phyloP scores from a whole-genome alignment of 2,888 invertebrate species.

The Myopa tessellatipennis region DNA sequence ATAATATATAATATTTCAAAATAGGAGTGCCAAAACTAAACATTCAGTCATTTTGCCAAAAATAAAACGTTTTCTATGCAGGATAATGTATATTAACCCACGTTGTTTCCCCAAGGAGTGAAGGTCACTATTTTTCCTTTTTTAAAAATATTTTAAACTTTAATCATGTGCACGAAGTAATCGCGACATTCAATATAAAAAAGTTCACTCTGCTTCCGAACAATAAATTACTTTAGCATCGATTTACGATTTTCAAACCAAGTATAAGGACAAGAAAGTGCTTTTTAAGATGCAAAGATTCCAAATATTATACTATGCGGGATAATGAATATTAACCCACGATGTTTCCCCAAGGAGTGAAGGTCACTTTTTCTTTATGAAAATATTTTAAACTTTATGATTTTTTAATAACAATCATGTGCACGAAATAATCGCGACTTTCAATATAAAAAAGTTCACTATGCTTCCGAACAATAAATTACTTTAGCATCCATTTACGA shows the following conservation, averaged over 20 bases:
- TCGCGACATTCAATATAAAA: constrained; percentile 32
- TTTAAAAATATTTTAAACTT: constrained; percentile 41
- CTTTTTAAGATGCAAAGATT: constrained; percentile 46
- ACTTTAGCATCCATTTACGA: constrained; percentile 53
- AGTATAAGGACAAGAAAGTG: constrained; percentile 46
- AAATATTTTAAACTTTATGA: constrained; percentile 38
- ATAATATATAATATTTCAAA: too few relatives aligned
- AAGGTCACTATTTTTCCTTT: too few relatives aligned
- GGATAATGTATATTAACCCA: too few relatives aligned
- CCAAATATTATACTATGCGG: too few relatives aligned
- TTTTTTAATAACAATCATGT: constrained; percentile 34
- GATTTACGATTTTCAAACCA: constrained; percentile 54
- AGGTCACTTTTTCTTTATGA: neutral
- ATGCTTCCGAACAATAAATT: constrained; percentile 44
- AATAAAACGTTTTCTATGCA: too few relatives aligned
- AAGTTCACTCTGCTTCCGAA: constrained; percentile 48
- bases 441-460: constrained; percentile 41
- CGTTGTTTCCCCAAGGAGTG: too few relatives aligned
- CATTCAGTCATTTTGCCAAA: too few relatives aligned
- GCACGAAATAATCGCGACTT: constrained; percentile 43
- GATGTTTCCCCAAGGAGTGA: too few relatives aligned
- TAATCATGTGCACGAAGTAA: constrained; percentile 43
- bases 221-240: constrained; percentile 48
- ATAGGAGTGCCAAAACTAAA: too few relatives aligned
- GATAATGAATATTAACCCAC: too few relatives aligned